A percentile compares a stretch with the other conserved stretches of the same genome.
phyloP scores from a whole-genome alignment of 1,140 invertebrate genomes.

The Papilio machaon region DNA sequence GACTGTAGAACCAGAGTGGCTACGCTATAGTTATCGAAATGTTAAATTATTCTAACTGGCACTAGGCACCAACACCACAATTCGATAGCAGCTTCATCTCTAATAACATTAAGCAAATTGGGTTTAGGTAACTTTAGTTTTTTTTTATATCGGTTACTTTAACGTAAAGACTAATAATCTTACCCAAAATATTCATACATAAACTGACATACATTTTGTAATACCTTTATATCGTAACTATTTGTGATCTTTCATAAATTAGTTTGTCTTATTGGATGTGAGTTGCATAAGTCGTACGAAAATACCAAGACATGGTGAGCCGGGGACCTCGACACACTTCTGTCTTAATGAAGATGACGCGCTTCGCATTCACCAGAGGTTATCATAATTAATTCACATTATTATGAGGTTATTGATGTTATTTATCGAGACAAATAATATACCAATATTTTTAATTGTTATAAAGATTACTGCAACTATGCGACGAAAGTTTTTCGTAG shows the following conservation, averaged over 20 bases:
- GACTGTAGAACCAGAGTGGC: neutral
- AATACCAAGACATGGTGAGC: slow-evolving; percentile 58
- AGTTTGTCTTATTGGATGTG: slow-evolving; percentile 40
- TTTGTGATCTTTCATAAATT: slow-evolving; percentile 5
- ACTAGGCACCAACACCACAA: neutral
- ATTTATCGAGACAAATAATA: slow-evolving; percentile 11
- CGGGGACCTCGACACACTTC: slow-evolving; percentile 70
- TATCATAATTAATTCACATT: slow-evolving; percentile 16
- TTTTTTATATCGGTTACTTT: neutral
- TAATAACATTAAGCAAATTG: neutral
- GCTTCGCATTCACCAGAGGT: slow-evolving; percentile 27
- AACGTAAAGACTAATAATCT: neutral
- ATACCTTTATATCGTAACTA: slow-evolving; percentile 1
- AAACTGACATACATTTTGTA: neutral
- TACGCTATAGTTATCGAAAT: neutral
- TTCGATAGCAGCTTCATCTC: neutral
- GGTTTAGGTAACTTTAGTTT: neutral
- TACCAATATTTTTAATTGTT: neutral
- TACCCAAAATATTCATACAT: neutral
- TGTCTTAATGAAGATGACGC: slow-evolving; percentile 52
- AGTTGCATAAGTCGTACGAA: slow-evolving; percentile 67
- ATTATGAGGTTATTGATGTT: slow-evolving; percentile 37
- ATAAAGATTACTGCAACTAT: no score
- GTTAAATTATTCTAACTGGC: neutral
- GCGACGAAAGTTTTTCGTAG: neutral